Evolutionary conservation across 2,113 vertebrate species (phyloP), one percentile per base, ranked within the genome.

Genomic region (Stigmatopora argus): DNA sequence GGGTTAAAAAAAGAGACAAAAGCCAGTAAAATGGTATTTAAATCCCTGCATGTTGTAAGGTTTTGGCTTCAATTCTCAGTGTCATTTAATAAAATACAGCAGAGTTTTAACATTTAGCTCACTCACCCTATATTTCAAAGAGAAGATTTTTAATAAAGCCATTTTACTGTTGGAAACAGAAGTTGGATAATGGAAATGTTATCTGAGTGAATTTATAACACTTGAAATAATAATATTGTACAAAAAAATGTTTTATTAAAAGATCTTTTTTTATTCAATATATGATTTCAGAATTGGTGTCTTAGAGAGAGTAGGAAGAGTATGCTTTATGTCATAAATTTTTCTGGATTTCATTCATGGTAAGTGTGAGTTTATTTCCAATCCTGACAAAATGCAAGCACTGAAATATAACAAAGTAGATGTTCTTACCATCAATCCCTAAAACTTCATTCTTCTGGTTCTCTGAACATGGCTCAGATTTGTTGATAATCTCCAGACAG

Each of bases 391-490:
- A 38, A 48, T 15, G 48, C 35, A 44, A 3, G 7, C 52, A 11
- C 3, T 19, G 23, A 34, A 60, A 53, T 14, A 47, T 47, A 11
- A 17, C 60, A 45, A 4, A 3, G 3, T 13, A 68, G 91, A 11
- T 15, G 45, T 23, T 45, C 59, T 88, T 87, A 98, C 97, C 97
- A 7, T 99, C 97, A 9, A 99, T 98, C 5, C 97, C 97, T 81
- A 99, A 80, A 62, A 93, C 91, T 1, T 86, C 92, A 26, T 93
- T 91, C 35, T 91, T 91, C 89, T 91, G 93, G 89, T 98, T 98
- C 62, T 97, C 94, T 0, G 87, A 85, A 82, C 96, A 99, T 0
- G 97, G 97, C 82, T 99, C 97, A 73, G 98, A 99, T 69, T 96
- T 96, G 72, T 86, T 83, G 59, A 98, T 90, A 52, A 99, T 93